phyloP scores from a whole-genome alignment of 2,888 invertebrate species.

The Hydrotaea diabolus region DNA sequence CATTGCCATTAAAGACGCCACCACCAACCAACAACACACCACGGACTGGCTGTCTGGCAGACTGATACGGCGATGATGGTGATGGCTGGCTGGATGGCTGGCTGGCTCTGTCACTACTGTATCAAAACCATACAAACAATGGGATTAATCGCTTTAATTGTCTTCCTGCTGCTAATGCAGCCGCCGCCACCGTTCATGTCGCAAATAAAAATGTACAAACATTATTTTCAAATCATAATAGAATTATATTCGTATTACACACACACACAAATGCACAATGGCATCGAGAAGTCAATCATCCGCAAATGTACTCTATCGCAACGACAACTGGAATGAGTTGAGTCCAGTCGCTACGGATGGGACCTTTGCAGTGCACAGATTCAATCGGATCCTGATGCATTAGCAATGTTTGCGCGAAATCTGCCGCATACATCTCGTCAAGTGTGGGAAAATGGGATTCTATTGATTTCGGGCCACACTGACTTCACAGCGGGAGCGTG shows the following conservation, averaged over 20 bases:
- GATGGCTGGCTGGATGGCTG: not conserved
- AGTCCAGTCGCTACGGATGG: not conserved
- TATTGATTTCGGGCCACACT: not conserved
- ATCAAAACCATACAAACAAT: conserved; percentile 33
- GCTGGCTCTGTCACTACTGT: not conserved
- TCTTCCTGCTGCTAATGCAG: not conserved
- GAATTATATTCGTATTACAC: conserved; percentile 20
- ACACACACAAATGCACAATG: not conserved
- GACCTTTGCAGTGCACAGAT: not conserved
- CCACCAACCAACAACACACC: conserved; percentile 12
- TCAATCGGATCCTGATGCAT: not conserved
- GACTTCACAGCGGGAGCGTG: not conserved
- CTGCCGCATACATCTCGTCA: not conserved
- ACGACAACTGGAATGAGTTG: not conserved
- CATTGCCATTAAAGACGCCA: not conserved
- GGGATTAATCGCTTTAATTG: conserved; percentile 23
- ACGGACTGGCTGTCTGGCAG: not conserved
- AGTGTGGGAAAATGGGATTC: conserved; percentile 29
- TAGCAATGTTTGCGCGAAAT: not conserved
- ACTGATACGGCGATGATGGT: not conserved
- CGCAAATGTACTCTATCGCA: conserved; percentile 4
- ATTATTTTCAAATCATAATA: conserved; percentile 31
- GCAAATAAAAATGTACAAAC: conserved; percentile 25
- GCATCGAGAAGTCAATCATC: conserved; percentile 23
- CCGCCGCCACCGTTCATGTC: not conserved